phyloP scores from a whole-genome alignment of 1,140 invertebrate genomes.

The Drosophila truncata region DNA sequence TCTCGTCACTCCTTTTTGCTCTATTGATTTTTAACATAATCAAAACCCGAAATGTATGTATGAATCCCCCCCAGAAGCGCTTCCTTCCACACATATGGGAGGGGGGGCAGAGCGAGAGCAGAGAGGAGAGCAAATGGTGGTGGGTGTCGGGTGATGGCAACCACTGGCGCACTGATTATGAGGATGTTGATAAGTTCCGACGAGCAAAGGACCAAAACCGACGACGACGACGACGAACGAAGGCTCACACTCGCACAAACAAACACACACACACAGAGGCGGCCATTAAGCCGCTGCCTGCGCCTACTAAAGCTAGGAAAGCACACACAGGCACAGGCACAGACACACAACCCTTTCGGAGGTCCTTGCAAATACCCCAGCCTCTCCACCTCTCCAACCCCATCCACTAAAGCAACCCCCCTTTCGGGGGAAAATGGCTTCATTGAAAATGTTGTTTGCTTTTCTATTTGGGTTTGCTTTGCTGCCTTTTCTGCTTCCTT shows the following conservation, averaged over 20 bases:
- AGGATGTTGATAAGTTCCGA: conserved; percentile 83
- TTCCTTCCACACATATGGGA: conserved; percentile 67
- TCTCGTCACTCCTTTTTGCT: conserved; percentile 81
- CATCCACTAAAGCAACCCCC: not conserved
- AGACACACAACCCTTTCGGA: conserved; percentile 53
- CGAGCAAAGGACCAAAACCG: conserved; percentile 53
- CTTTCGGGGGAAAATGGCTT: conserved; percentile 76
- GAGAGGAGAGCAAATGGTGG: conserved; percentile 12
- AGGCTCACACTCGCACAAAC: conserved; percentile 52
- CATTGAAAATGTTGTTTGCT: conserved; percentile 84
- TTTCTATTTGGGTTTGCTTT: conserved; percentile 82
- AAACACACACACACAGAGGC: conserved; percentile 33
- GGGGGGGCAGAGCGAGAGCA: conserved; percentile 47
- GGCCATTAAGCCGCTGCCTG: conserved; percentile 53
- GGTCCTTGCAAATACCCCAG: conserved; percentile 35
- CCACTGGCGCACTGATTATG: conserved; percentile 76
- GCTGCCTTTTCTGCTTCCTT: conserved; percentile 59
- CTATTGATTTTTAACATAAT: conserved; percentile 85
- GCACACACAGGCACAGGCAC: conserved; percentile 18
- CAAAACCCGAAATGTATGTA: conserved; percentile 79
- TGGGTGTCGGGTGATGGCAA: conserved; percentile 40
- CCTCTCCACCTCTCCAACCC: not conserved
- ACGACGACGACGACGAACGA: conserved; percentile 60
- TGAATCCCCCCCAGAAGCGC: conserved; percentile 61
- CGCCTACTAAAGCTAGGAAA: conserved; percentile 39